These are phyloP conservation scores for Actias luna DNA, from an alignment of 2,888 invertebrate species.

Conservation along the genomic window DNA sequence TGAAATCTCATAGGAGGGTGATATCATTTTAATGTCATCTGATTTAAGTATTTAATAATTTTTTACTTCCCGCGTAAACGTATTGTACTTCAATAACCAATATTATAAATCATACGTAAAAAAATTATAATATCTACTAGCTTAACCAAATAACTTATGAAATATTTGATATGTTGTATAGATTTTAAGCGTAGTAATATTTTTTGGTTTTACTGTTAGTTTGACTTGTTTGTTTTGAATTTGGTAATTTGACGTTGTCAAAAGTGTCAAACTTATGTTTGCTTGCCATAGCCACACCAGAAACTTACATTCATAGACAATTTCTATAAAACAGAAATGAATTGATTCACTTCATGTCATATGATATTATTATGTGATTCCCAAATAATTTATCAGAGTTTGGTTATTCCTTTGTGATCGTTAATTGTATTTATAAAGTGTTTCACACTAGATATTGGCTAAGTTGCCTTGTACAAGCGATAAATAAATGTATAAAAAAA, in stretches of 20 bases:
- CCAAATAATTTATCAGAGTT: too few relatives aligned
- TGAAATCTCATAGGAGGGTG: slow-evolving; percentile 40
- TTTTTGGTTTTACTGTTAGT: neutral
- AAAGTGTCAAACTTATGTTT: neutral
- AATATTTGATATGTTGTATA: neutral
- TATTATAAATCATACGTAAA: neutral
- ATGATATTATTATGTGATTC: too few relatives aligned
- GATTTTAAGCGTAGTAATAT: neutral
- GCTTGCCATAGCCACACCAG: too few relatives aligned
- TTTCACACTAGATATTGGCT: too few relatives aligned
- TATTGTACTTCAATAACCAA: neutral
- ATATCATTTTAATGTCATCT: slow-evolving; percentile 32
- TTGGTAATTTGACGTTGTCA: neutral
- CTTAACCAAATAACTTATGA: neutral
- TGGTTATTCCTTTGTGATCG: too few relatives aligned
- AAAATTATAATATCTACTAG: neutral
- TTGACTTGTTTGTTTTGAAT: slow-evolving; percentile 1
- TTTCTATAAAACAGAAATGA: too few relatives aligned
- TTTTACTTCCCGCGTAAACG: slow-evolving; percentile 15
- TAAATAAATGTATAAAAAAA: too few relatives aligned
- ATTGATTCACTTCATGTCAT: too few relatives aligned
- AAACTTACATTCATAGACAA: too few relatives aligned
- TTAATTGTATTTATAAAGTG: too few relatives aligned
- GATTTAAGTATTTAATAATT: neutral
- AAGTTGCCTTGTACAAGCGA: too few relatives aligned